A percentile compares a stretch with the other conserved stretches of the same genome.
phyloP scores from a whole-genome alignment of 2,888 invertebrate genomes.

The Hyposoter dolosus region DNA sequence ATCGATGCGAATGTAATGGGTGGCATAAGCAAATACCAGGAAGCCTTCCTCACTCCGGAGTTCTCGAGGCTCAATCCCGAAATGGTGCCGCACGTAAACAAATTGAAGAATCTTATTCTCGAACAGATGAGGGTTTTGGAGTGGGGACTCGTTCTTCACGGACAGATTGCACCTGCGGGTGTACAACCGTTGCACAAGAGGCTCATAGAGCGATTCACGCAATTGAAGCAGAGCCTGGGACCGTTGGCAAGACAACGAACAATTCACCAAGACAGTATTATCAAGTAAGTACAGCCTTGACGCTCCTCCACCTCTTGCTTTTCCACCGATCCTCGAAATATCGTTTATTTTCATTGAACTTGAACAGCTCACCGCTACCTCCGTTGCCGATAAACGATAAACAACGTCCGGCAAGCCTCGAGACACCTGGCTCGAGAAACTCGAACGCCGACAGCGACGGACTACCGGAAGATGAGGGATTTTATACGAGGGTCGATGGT shows the following conservation, averaged over 20 bases:
- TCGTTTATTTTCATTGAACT: background rate
- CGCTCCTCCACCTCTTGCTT: background rate
- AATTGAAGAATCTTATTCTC: constrained; percentile 89
- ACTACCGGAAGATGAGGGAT: constrained; percentile 82
- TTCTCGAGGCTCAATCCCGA: constrained; percentile 88
- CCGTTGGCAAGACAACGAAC: constrained; percentile 85
- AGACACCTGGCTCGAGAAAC: constrained; percentile 77
- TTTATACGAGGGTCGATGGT: constrained; percentile 82
- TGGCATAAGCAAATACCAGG: constrained; percentile 97
- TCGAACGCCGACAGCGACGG: constrained; percentile 81
- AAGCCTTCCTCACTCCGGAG: constrained; percentile 95
- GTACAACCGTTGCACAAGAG: constrained; percentile 96
- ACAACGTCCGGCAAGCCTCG: constrained; percentile 80
- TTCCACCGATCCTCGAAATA: background rate
- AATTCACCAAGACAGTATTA: constrained; percentile 91
- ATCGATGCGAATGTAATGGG: constrained; percentile 99
- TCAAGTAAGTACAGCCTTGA: constrained; percentile 78
- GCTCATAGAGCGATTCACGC: constrained; percentile 94
- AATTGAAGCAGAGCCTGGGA: constrained; percentile 92
- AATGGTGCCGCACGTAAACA: constrained; percentile 86
- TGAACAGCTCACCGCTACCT: constrained; percentile 91
- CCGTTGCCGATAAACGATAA: constrained; percentile 89
- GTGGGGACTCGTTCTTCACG: constrained; percentile 93
- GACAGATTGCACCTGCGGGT: constrained; percentile 93
- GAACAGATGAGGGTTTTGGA: constrained; percentile 93